Conservation (phyloP, 37 sponge, comb jelly and placozoan species). For the Crambe crambe region DNA sequence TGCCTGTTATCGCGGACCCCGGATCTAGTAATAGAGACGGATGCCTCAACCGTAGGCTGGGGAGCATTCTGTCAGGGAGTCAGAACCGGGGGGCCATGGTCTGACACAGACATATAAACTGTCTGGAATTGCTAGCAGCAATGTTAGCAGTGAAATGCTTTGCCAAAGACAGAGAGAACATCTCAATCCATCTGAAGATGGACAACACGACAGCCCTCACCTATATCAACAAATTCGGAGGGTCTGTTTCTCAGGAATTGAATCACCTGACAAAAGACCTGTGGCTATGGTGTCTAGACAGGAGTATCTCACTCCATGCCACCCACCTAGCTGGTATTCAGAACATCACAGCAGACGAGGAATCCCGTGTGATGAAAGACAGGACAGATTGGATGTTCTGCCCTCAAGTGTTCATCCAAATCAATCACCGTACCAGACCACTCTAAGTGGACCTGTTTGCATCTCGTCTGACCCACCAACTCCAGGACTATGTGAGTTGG, state of each 20-base stretch:
- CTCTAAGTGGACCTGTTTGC: slow-evolving; percentile 49
- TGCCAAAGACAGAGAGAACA: slow-evolving; percentile 16
- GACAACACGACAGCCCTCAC: slow-evolving; percentile 52
- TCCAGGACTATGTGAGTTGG: slow-evolving; percentile 45
- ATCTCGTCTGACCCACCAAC: slow-evolving; percentile 17
- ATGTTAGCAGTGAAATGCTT: slow-evolving; percentile 44
- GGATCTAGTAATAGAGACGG: slow-evolving; percentile 21
- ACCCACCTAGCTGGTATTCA: slow-evolving; percentile 28
- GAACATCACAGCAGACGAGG: slow-evolving; percentile 35
- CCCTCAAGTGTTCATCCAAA: slow-evolving; percentile 19
- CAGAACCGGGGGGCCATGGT: slow-evolving; percentile 60
- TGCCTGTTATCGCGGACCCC: background rate
- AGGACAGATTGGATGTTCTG: slow-evolving; percentile 41
- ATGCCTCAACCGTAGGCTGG: slow-evolving; percentile 57
- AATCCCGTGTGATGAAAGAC: slow-evolving; percentile 33
- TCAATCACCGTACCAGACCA: slow-evolving; percentile 7
- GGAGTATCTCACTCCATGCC: slow-evolving; percentile 30
- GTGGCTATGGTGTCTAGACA: slow-evolving; percentile 61
- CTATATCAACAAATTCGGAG: slow-evolving; percentile 51
- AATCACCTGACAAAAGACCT: slow-evolving; percentile 10
- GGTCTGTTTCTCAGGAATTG: slow-evolving; percentile 31
- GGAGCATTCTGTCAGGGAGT: slow-evolving; percentile 31
- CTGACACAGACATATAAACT: slow-evolving; percentile 62
- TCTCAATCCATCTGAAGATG: slow-evolving; percentile 17
- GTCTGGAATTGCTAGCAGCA: slow-evolving; percentile 55